These are phyloP conservation scores for Pluvialis apricaria DNA, from an alignment of 2,113 vertebrate species.

Conservation along the genomic window DNA sequence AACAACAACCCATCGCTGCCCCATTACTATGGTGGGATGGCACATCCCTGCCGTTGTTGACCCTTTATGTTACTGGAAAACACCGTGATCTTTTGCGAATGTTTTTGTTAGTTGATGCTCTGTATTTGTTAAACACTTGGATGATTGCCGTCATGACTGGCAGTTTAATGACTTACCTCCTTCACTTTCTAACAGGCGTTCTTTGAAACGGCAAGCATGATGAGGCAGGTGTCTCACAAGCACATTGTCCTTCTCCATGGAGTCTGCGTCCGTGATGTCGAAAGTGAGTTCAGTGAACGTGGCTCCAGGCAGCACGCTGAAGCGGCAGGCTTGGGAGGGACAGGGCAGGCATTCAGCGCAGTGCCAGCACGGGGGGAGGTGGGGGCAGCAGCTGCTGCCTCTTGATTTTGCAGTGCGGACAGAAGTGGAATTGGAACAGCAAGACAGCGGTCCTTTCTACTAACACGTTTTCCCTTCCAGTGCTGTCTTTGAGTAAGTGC, in stretches of 20 bases:
- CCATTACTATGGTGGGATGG: background rate
- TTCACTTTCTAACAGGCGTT: conserved; percentile 79
- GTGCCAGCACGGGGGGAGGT: fast-evolving
- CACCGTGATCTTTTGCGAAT: background rate
- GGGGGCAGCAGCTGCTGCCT: background rate
- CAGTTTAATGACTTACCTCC: background rate
- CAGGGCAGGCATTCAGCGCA: background rate
- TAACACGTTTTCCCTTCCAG: background rate
- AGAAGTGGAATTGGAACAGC: background rate
- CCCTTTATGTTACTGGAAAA: fast-evolving
- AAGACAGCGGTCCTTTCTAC: background rate
- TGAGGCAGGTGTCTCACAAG: conserved; percentile 95
- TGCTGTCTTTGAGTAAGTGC: background rate
- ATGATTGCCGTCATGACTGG: fast-evolving
- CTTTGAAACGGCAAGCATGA: conserved; percentile 97
- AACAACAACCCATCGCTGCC: background rate
- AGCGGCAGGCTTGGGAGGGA: background rate
- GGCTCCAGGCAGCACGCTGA: no score
- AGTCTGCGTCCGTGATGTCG: conserved; percentile 89
- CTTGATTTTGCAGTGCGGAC: background rate
- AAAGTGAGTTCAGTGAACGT: conserved; percentile 81
- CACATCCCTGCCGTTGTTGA: background rate
- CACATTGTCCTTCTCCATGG: conserved; percentile 95
- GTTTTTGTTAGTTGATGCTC: background rate
- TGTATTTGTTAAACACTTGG: fast-evolving